Evolutionary conservation across 92 coral and sea anemone genomes (phyloP).

Genomic region (Paragorgia papillata): DNA sequence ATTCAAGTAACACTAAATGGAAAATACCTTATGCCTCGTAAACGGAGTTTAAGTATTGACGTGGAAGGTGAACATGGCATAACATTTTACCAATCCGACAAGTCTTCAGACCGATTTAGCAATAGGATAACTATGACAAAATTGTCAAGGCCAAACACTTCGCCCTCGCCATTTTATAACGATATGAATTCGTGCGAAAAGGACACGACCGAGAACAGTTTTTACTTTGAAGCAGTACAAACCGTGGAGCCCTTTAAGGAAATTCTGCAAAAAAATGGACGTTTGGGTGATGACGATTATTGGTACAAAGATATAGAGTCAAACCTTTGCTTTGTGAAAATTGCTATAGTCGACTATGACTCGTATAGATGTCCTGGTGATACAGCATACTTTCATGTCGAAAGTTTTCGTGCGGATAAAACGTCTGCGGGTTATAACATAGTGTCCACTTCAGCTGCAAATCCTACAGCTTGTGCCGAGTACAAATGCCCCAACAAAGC

Average conservation of each 20-base stretch:
- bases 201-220: neutral
- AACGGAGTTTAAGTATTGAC: neutral
- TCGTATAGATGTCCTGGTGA: neutral
- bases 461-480: conserved; percentile 2
- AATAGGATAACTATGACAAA: conserved; percentile 9
- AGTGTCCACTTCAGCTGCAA: neutral
- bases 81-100: neutral
- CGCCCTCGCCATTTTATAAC: neutral
- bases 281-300: neutral
- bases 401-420: neutral
- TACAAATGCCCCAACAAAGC: conserved; percentile 4
- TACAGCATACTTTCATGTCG: conserved; percentile 1
- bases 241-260: neutral
- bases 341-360: neutral
- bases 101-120: conserved; percentile 5
- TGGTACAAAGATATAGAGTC: neutral
- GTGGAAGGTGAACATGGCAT: neutral
- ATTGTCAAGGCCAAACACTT: neutral
- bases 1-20: conserved; percentile 1
- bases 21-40: neutral
- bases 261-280: no score
- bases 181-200: neutral
- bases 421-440: conserved; percentile 1
- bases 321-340: conserved; percentile 3
- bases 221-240: neutral